Base-by-base conservation (phyloP, 2,888 invertebrate species). In the Dioctria rufipes region DNA sequence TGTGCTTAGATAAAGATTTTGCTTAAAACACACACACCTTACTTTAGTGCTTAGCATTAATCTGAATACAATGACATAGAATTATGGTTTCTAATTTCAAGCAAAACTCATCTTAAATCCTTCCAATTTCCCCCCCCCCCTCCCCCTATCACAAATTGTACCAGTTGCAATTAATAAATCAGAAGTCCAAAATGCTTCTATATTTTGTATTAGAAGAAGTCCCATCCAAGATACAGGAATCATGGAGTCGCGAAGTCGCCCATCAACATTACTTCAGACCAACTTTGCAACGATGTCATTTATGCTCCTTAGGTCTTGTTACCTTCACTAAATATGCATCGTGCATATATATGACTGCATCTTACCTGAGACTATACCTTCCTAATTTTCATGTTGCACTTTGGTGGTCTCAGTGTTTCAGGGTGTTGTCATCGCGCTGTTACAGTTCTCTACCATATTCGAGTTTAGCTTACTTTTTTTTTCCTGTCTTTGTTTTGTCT, bases 61-160 rank as follows among this genome's bases (percentile, higher is more conserved):
- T 71, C 71, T 71, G 49, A 46, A 13, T 39, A 8, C 11, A 51
- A 71, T 58, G 71, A 71, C 71, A 71, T 51, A 39, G 71, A 71
- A 71, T 71, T 71, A 71, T 71, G 71, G 71, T 71, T 71, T 71
- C 71, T 54, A 46, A 71, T 71, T 46, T 46, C 8, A 39, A 71
- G 71, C 49, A 51, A 54, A 51, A 71, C 51, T 71, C 71, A 37
- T 51, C 49, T 71, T 54, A 54, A 51, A 37, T 71, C 39, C 8
- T n/a, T 46, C 40, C 42, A 25, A 8, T 51, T 51, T 2, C 25
- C 25, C 25, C 25, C 25, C 25, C 25, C 25, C 25, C 25, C 25
- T 2, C 25, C 40, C 71, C 37, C n/a, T 51, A 0, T 25, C 25
- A 25, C 25, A 25, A 25, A 25, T 25, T 25, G 2, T 25, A 25